Percentiles rank a stretch among this genome's conserved stretches.
Evolutionary conservation across 2,797 vertebrate species (phyloP).

Genomic region (Geotrypetes seraphini): DNA sequence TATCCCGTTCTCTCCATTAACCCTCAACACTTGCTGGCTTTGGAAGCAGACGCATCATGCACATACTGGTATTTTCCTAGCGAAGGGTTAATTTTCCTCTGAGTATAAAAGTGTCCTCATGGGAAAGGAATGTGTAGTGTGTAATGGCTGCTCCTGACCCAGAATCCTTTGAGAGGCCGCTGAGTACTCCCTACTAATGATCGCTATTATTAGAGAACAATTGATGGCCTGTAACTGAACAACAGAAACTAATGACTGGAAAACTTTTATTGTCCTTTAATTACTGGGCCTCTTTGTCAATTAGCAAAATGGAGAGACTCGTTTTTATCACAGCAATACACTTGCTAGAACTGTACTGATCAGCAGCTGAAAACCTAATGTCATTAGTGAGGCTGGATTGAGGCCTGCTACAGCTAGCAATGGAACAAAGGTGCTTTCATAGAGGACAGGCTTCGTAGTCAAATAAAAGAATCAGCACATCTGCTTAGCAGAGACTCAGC

Average conservation of each 20-base stretch:
- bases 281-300: slow-evolving; percentile 68
- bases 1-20: neutral
- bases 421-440: slow-evolving; percentile 30
- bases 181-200: slow-evolving; percentile 77
- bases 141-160: slow-evolving; percentile 68
- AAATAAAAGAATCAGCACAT: no score
- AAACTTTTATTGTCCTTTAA: slow-evolving; percentile 84
- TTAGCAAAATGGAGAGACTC: slow-evolving; percentile 45
- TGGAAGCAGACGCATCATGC: slow-evolving; percentile 6
- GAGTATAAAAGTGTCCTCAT: slow-evolving; percentile 68
- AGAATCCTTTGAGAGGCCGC: slow-evolving; percentile 65
- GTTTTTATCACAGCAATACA: slow-evolving; percentile 35
- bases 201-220: slow-evolving; percentile 89
- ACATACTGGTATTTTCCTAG: slow-evolving; percentile 21
- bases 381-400: slow-evolving; percentile 39
- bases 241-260: slow-evolving; percentile 88
- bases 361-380: slow-evolving; percentile 29
- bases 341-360: slow-evolving; percentile 30
- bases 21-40: slow-evolving; percentile 18
- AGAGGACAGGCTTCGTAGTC: no score
- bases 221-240: slow-evolving; percentile 82
- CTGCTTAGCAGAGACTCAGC: no score
- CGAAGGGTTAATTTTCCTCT: no score
- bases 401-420: slow-evolving; percentile 30
- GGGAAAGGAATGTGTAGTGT: slow-evolving; percentile 95